phyloP scores from a whole-genome alignment of 2,797 vertebrate species.

The Parambassis ranga region DNA sequence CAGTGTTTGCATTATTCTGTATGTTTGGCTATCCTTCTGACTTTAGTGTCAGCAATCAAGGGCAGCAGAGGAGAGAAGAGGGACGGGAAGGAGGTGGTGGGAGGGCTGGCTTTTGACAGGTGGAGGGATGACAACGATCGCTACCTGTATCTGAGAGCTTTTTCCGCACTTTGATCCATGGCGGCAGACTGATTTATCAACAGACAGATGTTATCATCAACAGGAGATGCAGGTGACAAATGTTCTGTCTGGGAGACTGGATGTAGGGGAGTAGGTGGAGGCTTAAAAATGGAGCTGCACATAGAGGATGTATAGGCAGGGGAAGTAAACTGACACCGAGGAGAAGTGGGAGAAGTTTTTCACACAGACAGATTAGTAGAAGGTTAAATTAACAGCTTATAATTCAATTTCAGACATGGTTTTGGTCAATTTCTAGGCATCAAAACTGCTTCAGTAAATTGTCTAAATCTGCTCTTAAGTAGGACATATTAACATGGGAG shows the following conservation, averaged over 20 bases:
- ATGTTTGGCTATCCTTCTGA: not conserved
- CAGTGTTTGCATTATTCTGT: slow-evolving; percentile 1
- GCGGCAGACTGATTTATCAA: slow-evolving; percentile 51
- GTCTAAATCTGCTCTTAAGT: too few species aligned
- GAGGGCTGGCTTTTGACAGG: slow-evolving; percentile 44
- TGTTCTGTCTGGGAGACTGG: slow-evolving; percentile 13
- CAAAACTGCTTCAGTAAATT: too few species aligned
- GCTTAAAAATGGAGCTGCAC: not conserved
- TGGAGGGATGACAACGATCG: slow-evolving; percentile 41
- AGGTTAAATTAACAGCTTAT: not conserved
- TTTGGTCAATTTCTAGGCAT: too few species aligned
- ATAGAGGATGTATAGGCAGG: not conserved
- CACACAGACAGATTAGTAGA: not conserved
- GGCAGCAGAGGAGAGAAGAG: slow-evolving; percentile 29
- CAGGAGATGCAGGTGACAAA: slow-evolving; percentile 47
- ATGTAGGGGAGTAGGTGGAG: not conserved
- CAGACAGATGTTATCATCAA: slow-evolving; percentile 56
- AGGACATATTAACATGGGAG: too few species aligned
- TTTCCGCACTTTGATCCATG: slow-evolving; percentile 52
- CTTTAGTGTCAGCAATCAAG: slow-evolving; percentile 29
- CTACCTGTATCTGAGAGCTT: slow-evolving; percentile 29
- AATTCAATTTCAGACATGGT: too few species aligned
- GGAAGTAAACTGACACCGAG: not conserved
- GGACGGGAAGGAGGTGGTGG: slow-evolving; percentile 16
- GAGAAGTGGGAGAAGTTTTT: slow-evolving; percentile 11